These are phyloP conservation scores for Aphidoletes aphidimyza DNA, from an alignment of 2,888 invertebrate genomes.

Conservation along the genomic window DNA sequence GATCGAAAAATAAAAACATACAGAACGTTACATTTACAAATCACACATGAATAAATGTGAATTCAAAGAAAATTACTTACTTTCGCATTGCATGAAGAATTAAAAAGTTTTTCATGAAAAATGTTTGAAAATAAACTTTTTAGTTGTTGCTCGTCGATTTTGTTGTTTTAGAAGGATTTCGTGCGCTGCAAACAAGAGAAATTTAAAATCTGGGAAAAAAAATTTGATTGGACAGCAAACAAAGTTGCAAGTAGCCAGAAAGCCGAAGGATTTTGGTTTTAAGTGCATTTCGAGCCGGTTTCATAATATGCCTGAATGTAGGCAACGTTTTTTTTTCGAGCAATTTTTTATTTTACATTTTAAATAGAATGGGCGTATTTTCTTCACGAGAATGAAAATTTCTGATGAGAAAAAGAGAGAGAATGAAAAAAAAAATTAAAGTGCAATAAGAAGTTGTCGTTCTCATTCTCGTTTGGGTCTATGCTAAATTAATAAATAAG, in stretches of 20 bases:
- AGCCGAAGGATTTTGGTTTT: neutral
- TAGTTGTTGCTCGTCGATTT: too few species aligned
- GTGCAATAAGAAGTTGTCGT: conserved; percentile 2
- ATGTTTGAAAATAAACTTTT: too few species aligned
- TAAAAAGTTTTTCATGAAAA: neutral
- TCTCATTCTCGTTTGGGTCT: neutral
- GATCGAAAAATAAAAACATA: too few species aligned
- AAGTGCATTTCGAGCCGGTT: neutral
- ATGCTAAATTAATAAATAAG: conserved; percentile 18
- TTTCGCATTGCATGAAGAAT: neutral
- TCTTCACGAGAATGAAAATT: neutral
- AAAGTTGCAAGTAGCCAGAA: neutral
- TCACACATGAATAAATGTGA: neutral
- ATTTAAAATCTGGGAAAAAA: too few species aligned
- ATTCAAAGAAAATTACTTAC: conserved; percentile 29
- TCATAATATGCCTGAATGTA: conserved; percentile 5
- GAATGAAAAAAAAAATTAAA: neutral
- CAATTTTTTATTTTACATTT: neutral
- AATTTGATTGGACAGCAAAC: neutral
- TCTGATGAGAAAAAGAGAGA: neutral
- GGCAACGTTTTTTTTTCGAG: neutral
- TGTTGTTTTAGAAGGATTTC: too few species aligned
- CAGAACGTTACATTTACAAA: too few species aligned
- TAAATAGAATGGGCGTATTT: neutral
- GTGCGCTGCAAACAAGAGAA: too few species aligned